phyloP scores from a whole-genome alignment of 2,888 invertebrate species.

The Dryocosmus kuriphilus region DNA sequence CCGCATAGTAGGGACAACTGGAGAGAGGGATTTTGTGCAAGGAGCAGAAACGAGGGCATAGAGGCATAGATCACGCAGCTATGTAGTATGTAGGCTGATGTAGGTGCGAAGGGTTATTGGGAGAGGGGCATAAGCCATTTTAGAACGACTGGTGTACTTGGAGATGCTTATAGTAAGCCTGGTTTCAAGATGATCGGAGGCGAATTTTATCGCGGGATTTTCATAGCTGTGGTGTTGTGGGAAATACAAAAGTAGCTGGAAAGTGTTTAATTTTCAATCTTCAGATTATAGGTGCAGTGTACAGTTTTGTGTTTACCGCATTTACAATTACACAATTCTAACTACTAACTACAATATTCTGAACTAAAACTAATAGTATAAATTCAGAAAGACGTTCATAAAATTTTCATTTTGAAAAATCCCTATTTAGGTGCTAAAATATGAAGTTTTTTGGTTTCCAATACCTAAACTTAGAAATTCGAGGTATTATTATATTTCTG shows the following conservation, averaged over 20 bases:
- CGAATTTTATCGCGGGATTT: background rate
- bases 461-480: no score
- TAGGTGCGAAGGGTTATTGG: background rate
- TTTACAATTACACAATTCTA: no score
- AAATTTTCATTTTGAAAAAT: no score
- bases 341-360: no score
- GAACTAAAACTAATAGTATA: no score
- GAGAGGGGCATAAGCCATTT: background rate
- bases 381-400: no score
- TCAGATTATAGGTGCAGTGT: background rate
- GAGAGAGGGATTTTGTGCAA: constrained; percentile 5
- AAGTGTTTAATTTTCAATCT: background rate
- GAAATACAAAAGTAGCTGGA: background rate
- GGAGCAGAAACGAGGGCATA: background rate
- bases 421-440: no score
- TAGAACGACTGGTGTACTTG: background rate
- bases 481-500: no score
- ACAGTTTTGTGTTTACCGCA: no score
- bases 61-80: background rate
- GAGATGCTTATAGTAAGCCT: background rate
- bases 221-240: background rate
- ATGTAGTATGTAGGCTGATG: background rate
- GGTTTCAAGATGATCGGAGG: background rate
- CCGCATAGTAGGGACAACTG: no score
- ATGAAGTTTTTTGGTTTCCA: no score